A percentile compares a stretch with the other conserved stretches of the same genome.
These are phyloP conservation scores for Tetrao urogallus DNA, from an alignment of 2,113 vertebrate genomes.

Conservation along the genomic window DNA sequence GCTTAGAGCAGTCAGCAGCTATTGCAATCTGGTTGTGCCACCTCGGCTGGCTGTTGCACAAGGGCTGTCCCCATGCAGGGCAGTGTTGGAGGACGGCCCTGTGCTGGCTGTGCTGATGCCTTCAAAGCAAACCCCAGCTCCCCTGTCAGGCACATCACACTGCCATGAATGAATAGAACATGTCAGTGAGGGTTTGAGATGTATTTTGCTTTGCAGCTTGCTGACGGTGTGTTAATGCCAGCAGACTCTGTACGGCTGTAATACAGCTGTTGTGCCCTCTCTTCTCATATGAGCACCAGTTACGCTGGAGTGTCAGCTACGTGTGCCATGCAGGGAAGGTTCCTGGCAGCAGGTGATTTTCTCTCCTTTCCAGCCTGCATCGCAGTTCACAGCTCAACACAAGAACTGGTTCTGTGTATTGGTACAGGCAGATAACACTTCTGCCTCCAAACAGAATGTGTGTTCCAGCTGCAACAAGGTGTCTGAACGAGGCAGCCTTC, in stretches of 20 bases:
- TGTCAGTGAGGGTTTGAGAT: fast-evolving
- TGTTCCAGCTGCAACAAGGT: background rate
- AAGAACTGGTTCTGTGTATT: fast-evolving
- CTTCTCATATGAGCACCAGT: background rate
- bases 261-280: background rate
- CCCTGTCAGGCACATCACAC: background rate
- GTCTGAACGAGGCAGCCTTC: fast-evolving
- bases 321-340: background rate
- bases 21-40: background rate
- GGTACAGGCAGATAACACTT: background rate
- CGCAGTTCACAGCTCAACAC: fast-evolving
- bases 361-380: background rate
- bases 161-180: background rate
- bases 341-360: background rate
- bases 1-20: background rate
- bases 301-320: background rate
- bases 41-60: fast-evolving
- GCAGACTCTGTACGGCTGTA: background rate
- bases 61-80: fast-evolving
- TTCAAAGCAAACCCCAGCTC: background rate
- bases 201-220: background rate
- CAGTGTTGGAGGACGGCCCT: background rate
- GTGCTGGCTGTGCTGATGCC: background rate
- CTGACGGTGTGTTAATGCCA: background rate
- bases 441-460: background rate